Conservation (phyloP, 2,888 invertebrate species). For the Leptothorax acervorum region DNA sequence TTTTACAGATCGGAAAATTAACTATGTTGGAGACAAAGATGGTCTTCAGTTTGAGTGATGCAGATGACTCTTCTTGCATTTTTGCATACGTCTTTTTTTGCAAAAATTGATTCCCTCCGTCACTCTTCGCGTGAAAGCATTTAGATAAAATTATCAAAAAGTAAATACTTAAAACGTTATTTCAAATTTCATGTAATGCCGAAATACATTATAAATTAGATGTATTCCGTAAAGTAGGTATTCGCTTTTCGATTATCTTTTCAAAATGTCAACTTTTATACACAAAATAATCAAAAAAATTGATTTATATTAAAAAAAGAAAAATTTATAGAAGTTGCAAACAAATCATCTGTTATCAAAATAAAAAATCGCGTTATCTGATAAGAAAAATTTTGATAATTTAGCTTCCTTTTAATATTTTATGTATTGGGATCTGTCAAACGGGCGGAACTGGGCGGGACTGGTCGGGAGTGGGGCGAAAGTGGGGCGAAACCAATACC, state of each 20-base stretch:
- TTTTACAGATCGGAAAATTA: background rate
- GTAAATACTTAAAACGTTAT: background rate
- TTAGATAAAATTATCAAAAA: background rate
- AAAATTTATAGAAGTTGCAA: background rate
- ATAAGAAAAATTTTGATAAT: background rate
- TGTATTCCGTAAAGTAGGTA: background rate
- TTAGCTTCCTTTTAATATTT: background rate
- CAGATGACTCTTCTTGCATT: background rate
- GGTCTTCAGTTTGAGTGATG: background rate
- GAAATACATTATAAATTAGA: background rate
- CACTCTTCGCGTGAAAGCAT: background rate
- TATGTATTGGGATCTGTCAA: background rate
- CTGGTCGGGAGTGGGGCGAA: too few relatives aligned
- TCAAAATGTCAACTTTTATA: background rate
- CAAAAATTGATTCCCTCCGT: background rate
- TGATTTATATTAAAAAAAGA: background rate
- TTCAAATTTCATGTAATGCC: background rate
- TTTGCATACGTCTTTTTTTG: background rate
- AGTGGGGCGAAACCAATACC: too few relatives aligned
- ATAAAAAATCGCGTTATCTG: background rate
- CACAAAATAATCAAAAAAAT: background rate
- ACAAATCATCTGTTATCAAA: background rate
- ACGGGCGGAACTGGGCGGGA: too few relatives aligned
- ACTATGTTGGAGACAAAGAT: background rate
- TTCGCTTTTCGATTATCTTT: background rate